Evolutionary conservation across 2,888 invertebrate genomes (phyloP).

Genomic region (Octodonta nipae): DNA sequence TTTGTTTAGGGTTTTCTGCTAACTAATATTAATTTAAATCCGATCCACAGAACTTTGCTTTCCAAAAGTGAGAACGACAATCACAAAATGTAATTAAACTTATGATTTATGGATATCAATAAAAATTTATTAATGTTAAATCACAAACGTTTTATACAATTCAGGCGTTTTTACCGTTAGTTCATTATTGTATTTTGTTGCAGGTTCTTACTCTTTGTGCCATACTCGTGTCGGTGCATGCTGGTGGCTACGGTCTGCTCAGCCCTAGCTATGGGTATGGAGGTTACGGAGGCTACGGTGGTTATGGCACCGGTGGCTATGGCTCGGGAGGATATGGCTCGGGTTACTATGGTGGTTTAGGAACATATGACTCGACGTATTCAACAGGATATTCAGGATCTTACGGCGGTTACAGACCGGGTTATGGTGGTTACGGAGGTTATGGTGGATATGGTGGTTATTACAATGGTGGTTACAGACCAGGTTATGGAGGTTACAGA

Average conservation of each 20-base stretch:
- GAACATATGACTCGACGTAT: no score
- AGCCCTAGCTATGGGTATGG: not conserved
- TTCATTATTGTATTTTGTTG: no score
- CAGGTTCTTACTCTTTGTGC: not conserved
- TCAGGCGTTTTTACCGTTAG: no score
- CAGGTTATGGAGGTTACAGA: not conserved
- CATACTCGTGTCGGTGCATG: not conserved
- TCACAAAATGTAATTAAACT: no score
- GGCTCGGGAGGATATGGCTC: not conserved
- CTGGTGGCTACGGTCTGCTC: not conserved
- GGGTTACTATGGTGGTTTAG: not conserved
- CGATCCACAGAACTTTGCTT: no score
- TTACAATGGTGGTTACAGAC: not conserved
- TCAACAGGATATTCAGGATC: not conserved
- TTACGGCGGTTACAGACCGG: not conserved
- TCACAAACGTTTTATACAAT: no score
- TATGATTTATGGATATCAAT: no score
- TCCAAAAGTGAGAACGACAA: no score
- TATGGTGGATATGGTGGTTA: not conserved
- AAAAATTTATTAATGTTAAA: no score
- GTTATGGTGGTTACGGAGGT: not conserved
- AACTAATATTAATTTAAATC: no score
- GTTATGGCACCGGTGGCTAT: not conserved
- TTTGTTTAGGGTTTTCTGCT: no score
- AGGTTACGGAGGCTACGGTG: slow-evolving; percentile 1